Percentiles rank a stretch among this genome's conserved stretches.
These are phyloP conservation scores for Cryptoblepharus egeriae DNA, from an alignment of 2,797 vertebrate species.

Conservation along the genomic window DNA sequence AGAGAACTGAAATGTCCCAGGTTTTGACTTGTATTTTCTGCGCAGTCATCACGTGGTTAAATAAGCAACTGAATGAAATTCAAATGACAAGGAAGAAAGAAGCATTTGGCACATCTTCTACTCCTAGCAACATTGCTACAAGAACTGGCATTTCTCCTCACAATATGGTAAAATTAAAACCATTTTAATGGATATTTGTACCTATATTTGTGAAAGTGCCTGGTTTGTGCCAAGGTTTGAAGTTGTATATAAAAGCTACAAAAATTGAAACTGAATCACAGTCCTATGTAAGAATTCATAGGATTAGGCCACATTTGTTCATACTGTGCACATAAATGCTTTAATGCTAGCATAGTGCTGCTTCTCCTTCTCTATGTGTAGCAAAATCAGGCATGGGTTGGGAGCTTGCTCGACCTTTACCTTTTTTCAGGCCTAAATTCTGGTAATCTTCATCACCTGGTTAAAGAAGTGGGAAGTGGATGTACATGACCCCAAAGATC, in stretches of 20 bases:
- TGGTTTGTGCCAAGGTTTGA: background rate
- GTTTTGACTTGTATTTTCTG: conserved; percentile 31
- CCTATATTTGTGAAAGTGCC: background rate
- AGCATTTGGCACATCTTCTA: conserved; percentile 71
- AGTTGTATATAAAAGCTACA: background rate
- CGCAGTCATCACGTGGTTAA: conserved; percentile 93
- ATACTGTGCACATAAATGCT: background rate
- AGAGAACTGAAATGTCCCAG: background rate
- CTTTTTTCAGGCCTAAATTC: background rate
- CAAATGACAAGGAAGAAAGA: conserved; percentile 81
- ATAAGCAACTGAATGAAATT: conserved; percentile 94
- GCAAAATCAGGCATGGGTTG: background rate
- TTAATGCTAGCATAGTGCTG: background rate
- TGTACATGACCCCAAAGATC: no score
- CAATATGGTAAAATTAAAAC: conserved; percentile 71
- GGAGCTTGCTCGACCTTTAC: background rate
- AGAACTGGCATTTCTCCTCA: conserved; percentile 75
- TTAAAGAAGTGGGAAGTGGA: no score
- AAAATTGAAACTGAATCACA: background rate
- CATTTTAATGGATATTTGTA: background rate
- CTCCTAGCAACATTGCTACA: conserved; percentile 59
- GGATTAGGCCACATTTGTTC: background rate
- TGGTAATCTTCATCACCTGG: background rate
- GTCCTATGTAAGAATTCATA: background rate
- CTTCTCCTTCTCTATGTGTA: no score